A percentile compares a stretch with the other conserved stretches of the same genome.
These are phyloP conservation scores for Zele albiditarsus DNA, from an alignment of 2,888 invertebrate genomes.

Conservation along the genomic window DNA sequence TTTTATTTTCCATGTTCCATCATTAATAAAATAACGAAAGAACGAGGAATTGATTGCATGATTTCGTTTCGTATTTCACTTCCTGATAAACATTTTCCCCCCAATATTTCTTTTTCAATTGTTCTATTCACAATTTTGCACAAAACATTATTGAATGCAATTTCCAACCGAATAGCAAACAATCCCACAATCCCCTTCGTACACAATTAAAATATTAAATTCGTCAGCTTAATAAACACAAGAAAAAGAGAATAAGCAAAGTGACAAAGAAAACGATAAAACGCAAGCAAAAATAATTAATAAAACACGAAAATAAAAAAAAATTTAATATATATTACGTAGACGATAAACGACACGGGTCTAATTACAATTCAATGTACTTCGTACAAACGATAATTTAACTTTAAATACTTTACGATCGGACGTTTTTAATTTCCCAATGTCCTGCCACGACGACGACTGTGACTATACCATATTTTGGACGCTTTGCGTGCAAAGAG, in stretches of 20 bases:
- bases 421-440: slow-evolving; percentile 71
- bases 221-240: neutral
- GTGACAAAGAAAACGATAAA: neutral
- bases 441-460: slow-evolving; percentile 32
- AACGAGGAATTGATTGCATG: too few relatives aligned
- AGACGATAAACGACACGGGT: slow-evolving; percentile 41
- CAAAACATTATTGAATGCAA: too few relatives aligned
- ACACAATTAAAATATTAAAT: slow-evolving; percentile 1
- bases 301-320: neutral
- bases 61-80: too few relatives aligned
- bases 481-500: neutral
- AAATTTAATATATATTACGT: neutral
- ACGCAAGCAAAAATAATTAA: neutral
- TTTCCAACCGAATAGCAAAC: too few relatives aligned
- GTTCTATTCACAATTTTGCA: too few relatives aligned
- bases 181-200: too few relatives aligned
- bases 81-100: too few relatives aligned
- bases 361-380: slow-evolving; percentile 69
- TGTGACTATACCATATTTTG: slow-evolving; percentile 27
- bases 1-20: too few relatives aligned
- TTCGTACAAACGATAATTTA: slow-evolving; percentile 63
- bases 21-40: too few relatives aligned
- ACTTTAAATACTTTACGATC: slow-evolving; percentile 68
- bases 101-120: too few relatives aligned
- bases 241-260: neutral